Base-by-base conservation (phyloP, 1,140 invertebrate species). In the Hypothenemus hampei region DNA sequence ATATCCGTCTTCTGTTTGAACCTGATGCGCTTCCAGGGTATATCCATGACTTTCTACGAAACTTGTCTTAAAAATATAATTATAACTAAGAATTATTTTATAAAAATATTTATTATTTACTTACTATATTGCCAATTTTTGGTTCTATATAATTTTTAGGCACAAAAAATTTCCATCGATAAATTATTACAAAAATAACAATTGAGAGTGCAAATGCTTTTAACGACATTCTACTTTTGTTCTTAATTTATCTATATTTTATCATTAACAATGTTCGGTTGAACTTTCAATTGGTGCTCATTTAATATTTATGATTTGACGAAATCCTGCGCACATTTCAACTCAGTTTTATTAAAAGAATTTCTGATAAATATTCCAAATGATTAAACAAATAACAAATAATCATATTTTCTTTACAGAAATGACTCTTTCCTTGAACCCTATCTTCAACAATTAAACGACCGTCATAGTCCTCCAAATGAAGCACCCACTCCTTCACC, bases 1-100 rank as follows among this genome's bases (percentile, higher is more conserved):
- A 70, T 88, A 89, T 3, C 80, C 84, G 72, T 89, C 86, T 31
- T 77, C 18, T 6, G 86, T 87, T 50, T 73, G 76, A 16, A 82
- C 78, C 1, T 76, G 62, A 65, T 88, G 82, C 31, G 75, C 78
- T 65, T 88, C 81, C 2, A 77, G 69, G 3, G 75, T 73, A 46
- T 65, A 66, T 7, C 59, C 58, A 2, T 43, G 43, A 20, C 44
- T 39, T 21, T 40, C 33, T 33, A 70, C 53, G 24, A 70, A 37
- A 45, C 66, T 40, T n/a, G 53, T 57, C 69, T 71, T 23, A n/a
- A 60, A 43, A 23, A 8, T 1, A 13, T 4, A 18, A 16, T 6
- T 11, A 36, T 36, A 5, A 36, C 33, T 5, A 36, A 11, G 13
- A 36, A 11, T 11, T 15, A 36, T 36, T 36, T 36, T 11, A n/a